These are phyloP conservation scores for Hemitrygon akajei DNA, from an alignment of 2,797 vertebrate genomes.

Conservation along the genomic window DNA sequence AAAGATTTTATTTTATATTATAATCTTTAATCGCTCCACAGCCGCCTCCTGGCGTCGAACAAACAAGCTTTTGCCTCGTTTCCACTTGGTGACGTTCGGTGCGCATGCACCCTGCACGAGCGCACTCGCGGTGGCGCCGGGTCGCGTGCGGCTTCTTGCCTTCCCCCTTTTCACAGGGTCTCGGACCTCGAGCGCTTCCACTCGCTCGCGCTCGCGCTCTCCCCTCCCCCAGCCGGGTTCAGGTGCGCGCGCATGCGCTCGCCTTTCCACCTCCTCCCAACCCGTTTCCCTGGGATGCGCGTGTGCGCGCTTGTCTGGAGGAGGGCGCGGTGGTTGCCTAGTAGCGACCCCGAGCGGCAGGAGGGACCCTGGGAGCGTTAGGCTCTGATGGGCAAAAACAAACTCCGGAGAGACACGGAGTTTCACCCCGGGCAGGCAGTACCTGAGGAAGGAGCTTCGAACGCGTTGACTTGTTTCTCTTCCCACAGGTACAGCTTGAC, in stretches of 20 bases:
- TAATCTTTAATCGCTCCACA: background rate
- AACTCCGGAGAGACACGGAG: too few species aligned
- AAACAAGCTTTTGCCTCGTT: constrained; percentile 41
- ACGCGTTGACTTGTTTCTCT: too few species aligned
- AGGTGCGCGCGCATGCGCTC: background rate
- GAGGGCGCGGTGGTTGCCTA: background rate
- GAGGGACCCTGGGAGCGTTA: too few species aligned
- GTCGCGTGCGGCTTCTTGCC: background rate
- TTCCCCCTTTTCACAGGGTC: background rate
- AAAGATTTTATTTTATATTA: background rate
- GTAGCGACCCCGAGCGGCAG: background rate
- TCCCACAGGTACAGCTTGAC: too few species aligned
- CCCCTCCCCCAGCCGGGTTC: background rate
- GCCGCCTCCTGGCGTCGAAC: constrained; percentile 35
- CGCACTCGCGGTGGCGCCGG: constrained; percentile 37
- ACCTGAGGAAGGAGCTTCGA: too few species aligned
- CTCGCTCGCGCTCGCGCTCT: background rate
- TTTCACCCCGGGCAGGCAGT: too few species aligned
- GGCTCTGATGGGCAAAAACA: background rate
- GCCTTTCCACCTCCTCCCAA: background rate
- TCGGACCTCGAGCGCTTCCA: too few species aligned
- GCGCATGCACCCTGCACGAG: constrained; percentile 38
- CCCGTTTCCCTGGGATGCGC: background rate
- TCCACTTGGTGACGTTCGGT: constrained; percentile 27
- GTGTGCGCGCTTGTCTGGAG: background rate